A percentile compares a stretch with the other conserved stretches of the same genome.
Evolutionary conservation across 2,888 invertebrate genomes (phyloP).

Genomic region (Zygothrica quintamaculata): DNA sequence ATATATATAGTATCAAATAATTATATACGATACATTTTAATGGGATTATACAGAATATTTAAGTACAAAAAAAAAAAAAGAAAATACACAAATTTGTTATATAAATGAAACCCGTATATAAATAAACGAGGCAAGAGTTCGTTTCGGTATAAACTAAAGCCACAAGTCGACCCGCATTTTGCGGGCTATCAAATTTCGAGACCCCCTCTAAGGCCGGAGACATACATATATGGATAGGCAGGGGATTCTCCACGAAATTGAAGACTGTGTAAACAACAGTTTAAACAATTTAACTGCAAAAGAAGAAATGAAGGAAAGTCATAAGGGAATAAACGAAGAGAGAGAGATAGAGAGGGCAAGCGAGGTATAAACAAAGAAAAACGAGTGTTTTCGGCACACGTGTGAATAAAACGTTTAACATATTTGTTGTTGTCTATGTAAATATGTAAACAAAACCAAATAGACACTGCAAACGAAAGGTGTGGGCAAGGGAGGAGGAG

Average conservation of each 20-base stretch:
- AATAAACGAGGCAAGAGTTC: too few relatives aligned
- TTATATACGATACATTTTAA: slow-evolving; percentile 8
- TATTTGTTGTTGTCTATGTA: slow-evolving; percentile 68
- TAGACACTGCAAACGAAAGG: too few relatives aligned
- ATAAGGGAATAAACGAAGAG: slow-evolving; percentile 36
- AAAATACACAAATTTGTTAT: too few relatives aligned
- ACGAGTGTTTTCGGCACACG: slow-evolving; percentile 53
- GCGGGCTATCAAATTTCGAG: slow-evolving; percentile 65
- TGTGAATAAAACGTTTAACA: slow-evolving; percentile 62
- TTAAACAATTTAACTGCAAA: slow-evolving; percentile 55
- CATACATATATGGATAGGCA: too few relatives aligned
- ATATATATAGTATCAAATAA: slow-evolving; percentile 25
- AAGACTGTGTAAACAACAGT: slow-evolving; percentile 50
- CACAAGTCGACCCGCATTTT: slow-evolving; percentile 62
- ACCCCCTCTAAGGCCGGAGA: too few relatives aligned
- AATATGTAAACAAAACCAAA: slow-evolving; percentile 69
- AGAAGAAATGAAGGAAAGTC: slow-evolving; percentile 50
- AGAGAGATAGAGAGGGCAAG: slow-evolving; percentile 16
- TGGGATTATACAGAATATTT: too few relatives aligned
- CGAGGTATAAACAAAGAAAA: too few relatives aligned
- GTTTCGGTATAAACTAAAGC: too few relatives aligned
- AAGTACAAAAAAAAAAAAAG: too few relatives aligned
- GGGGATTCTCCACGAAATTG: too few relatives aligned
- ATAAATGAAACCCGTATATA: slow-evolving; percentile 47
- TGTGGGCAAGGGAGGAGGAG: too few relatives aligned